Evolutionary conservation across 2,888 invertebrate species (phyloP).

Genomic region (Phrixothrix hirtus): DNA sequence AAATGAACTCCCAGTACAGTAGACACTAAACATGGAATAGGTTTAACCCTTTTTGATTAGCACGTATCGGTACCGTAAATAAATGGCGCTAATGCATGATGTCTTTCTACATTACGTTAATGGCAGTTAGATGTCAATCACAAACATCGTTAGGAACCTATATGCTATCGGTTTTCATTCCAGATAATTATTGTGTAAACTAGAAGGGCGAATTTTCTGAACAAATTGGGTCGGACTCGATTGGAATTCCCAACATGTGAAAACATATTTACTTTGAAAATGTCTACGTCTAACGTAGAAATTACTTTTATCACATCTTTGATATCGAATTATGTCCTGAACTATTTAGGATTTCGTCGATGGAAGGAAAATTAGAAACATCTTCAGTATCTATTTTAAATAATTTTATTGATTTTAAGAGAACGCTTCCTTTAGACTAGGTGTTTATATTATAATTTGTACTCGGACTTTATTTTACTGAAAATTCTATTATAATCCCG

Average conservation of each 20-base stretch:
- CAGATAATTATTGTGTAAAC: slow-evolving; percentile 22
- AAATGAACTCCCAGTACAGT: slow-evolving; percentile 26
- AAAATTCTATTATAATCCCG: slow-evolving; percentile 5
- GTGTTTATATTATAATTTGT: too few species aligned
- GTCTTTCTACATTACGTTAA: slow-evolving; percentile 22
- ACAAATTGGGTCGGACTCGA: slow-evolving; percentile 12
- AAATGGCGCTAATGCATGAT: slow-evolving; percentile 21
- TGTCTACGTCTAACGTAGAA: slow-evolving; percentile 21
- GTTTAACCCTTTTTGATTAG: slow-evolving; percentile 31
- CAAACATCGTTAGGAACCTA: slow-evolving; percentile 24
- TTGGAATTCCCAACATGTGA: slow-evolving; percentile 10
- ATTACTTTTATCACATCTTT: slow-evolving; percentile 21
- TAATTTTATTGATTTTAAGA: too few species aligned
- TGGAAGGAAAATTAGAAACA: too few species aligned
- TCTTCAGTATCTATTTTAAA: too few species aligned
- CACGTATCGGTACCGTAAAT: slow-evolving; percentile 20
- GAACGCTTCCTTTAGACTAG: too few species aligned
- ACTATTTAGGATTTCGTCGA: slow-evolving; percentile 7
- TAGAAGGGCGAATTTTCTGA: slow-evolving; percentile 14
- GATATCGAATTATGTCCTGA: slow-evolving; percentile 14
- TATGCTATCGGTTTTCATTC: slow-evolving; percentile 16
- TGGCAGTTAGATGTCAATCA: slow-evolving; percentile 22
- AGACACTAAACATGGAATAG: slow-evolving; percentile 27
- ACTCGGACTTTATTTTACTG: slow-evolving; percentile 6
- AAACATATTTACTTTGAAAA: slow-evolving; percentile 16